Conservation (phyloP, 92 coral and sea anemone genomes). For the Phymanthus crucifer region DNA sequence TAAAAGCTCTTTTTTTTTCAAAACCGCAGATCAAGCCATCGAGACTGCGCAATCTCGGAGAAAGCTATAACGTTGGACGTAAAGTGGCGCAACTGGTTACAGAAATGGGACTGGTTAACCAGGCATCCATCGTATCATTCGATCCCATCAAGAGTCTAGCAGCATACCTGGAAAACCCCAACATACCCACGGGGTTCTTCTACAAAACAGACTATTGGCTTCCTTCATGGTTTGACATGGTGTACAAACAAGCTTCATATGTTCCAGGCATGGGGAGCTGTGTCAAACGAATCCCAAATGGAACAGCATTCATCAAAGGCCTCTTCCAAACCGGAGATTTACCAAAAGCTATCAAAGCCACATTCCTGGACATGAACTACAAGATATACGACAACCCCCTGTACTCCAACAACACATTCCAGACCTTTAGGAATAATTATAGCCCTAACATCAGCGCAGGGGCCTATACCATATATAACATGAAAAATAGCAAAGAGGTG, state of each 20-base stretch:
- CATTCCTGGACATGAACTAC: slow-evolving; percentile 83
- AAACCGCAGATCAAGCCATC: slow-evolving; percentile 77
- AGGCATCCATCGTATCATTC: slow-evolving; percentile 73
- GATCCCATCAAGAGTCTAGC: slow-evolving; percentile 80
- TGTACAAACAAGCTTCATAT: slow-evolving; percentile 34
- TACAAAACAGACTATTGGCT: slow-evolving; percentile 62
- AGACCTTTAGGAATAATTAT: slow-evolving; percentile 65
- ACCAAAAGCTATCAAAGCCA: slow-evolving; percentile 65
- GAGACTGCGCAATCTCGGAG: slow-evolving; percentile 47
- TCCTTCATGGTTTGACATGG: slow-evolving; percentile 7
- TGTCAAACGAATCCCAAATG: slow-evolving; percentile 45
- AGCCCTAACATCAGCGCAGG: slow-evolving; percentile 77
- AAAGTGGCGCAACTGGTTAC: slow-evolving; percentile 79
- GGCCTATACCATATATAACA: slow-evolving; percentile 78
- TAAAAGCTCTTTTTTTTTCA: background rate
- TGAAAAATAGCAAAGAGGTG: slow-evolving; percentile 42
- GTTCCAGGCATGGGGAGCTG: slow-evolving; percentile 66
- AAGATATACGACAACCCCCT: slow-evolving; percentile 65
- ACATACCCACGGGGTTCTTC: slow-evolving; percentile 65
- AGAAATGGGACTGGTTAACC: slow-evolving; percentile 57
- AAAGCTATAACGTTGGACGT: slow-evolving; percentile 70
- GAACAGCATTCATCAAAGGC: slow-evolving; percentile 56
- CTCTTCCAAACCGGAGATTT: slow-evolving; percentile 67
- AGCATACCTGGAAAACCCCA: slow-evolving; percentile 57
- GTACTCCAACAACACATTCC: slow-evolving; percentile 72